These are phyloP conservation scores for Calypte anna DNA, from an alignment of 2,113 vertebrate genomes.

Conservation along the genomic window DNA sequence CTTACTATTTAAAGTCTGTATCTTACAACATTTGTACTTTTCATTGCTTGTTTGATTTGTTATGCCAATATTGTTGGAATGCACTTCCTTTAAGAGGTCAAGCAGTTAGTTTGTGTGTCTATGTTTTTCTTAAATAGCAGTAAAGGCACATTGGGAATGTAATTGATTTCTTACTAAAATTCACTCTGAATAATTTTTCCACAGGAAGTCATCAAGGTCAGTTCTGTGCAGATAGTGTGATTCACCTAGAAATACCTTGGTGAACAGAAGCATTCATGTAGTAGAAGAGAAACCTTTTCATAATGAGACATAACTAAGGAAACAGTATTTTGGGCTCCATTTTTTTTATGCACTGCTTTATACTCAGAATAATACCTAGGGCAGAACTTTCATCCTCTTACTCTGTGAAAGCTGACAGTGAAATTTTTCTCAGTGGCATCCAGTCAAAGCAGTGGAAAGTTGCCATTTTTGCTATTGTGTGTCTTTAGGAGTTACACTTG, in stretches of 20 bases:
- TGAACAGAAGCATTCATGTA: background rate
- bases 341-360: background rate
- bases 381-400: background rate
- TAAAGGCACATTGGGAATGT: background rate
- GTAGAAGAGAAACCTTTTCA: background rate
- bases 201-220: background rate
- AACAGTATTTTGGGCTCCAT: background rate
- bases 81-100: background rate
- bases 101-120: background rate
- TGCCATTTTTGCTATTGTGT: background rate
- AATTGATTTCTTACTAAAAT: constrained; percentile 5
- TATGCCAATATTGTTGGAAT: background rate
- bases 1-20: background rate
- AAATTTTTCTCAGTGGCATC: background rate
- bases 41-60: background rate
- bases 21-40: constrained; percentile 1
- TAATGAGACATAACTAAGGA: background rate
- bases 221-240: background rate
- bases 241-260: background rate
- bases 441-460: background rate
- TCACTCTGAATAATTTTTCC: background rate
- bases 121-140: background rate
- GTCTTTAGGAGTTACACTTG: background rate
- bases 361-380: background rate
- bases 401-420: background rate